phyloP scores from a whole-genome alignment of 2,113 vertebrate genomes.

The Gallinago media region DNA sequence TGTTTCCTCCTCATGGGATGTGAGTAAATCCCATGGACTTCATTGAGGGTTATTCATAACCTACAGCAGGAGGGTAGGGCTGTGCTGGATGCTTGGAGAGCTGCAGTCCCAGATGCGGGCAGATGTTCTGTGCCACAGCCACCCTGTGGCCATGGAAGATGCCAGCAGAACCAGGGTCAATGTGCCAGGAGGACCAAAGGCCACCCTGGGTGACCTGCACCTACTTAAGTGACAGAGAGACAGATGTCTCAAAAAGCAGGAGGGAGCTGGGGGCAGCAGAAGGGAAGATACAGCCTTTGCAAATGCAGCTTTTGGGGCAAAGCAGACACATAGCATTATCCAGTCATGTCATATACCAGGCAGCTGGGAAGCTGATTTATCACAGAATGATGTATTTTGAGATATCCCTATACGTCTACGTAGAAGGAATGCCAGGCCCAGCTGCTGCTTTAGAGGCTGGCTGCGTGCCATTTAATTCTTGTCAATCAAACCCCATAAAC shows the following conservation, averaged over 20 bases:
- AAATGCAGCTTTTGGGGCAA: background rate
- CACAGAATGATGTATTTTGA: background rate
- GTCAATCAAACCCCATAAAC: constrained; percentile 51
- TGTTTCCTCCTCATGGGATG: background rate
- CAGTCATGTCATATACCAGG: background rate
- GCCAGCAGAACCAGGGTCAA: background rate
- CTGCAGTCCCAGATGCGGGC: background rate
- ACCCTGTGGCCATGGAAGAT: background rate
- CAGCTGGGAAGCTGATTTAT: background rate
- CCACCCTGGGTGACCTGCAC: background rate
- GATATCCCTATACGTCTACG: background rate
- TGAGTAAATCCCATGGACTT: background rate
- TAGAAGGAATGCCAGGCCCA: background rate
- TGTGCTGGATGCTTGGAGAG: accelerated
- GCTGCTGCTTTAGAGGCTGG: background rate
- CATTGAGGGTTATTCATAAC: background rate
- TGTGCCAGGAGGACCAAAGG: accelerated
- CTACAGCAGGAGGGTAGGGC: background rate
- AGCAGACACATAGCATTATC: background rate
- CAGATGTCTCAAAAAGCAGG: background rate
- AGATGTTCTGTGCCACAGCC: background rate
- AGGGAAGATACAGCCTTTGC: background rate
- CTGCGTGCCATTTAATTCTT: background rate
- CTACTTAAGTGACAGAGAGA: background rate
- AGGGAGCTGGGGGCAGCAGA: background rate